Evolutionary conservation across 2,888 invertebrate genomes (phyloP), one percentile per base, ranked within the genome.

Genomic region (Rhingia rostrata): DNA sequence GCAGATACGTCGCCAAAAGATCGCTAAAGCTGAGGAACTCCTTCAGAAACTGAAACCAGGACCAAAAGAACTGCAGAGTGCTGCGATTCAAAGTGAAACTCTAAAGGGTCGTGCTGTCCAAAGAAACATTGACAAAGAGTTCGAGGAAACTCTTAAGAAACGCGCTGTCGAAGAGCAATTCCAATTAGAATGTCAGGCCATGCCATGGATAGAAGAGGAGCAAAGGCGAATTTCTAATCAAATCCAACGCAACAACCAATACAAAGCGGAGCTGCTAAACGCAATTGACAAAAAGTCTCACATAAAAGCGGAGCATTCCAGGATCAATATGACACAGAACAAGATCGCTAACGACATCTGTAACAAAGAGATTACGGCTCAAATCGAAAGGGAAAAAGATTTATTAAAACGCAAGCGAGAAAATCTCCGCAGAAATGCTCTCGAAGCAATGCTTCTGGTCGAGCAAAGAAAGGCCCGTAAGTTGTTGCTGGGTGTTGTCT

Each of bases 371-470:
- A 80, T 90, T 0, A 88, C 91, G 54, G 88, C 89, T 4, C 90
- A 92, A 70, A 87, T 88, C n/a, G 89, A 90, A 12, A 90, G 91
- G 70, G 92, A 93, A 86, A 86, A 86, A 9, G 87, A 87, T 0
- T 78, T 88, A 4, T 78, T 22, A 22, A 22, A 22, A 22, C 22
- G 22, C 22, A 22, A 22, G 22, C 22, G 22, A 22, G 22, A 22
- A 22, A 22, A 22, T 22, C 22, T 89, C 77, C 87, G 90, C 2
- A 87, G 87, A 39, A 89, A 88, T 78, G 89, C 89, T 3, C 75
- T 90, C n/a, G 89, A 90, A 69, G 89, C 90, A 0, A 89, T 90
- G 89, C 87, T 88, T 60, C 89, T 90, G 87, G 87, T 88, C 4
- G 90, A 89, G 66, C 88, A 89, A 39, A 87, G 89, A 9, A 87